phyloP scores from a whole-genome alignment of 2,113 vertebrate genomes.

The Dicerorhinus sumatrensis region DNA sequence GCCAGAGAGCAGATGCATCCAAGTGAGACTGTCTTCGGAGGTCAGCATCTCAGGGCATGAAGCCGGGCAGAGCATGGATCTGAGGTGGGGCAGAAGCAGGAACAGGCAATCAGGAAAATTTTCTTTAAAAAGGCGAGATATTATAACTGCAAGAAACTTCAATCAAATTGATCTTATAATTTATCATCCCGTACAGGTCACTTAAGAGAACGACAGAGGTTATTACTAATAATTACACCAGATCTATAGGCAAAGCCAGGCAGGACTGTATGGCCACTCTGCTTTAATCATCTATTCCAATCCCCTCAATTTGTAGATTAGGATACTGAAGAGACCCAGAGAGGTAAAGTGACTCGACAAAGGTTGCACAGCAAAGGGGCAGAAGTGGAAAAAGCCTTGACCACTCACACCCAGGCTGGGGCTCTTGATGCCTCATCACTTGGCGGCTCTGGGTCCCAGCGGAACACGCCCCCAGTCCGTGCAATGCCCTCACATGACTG shows the following conservation, averaged over 20 bases:
- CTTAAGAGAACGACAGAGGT: not conserved
- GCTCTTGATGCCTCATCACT: not conserved
- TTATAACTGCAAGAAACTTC: not conserved
- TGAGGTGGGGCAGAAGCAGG: not conserved
- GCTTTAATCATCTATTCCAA: not conserved
- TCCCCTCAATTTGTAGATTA: not conserved
- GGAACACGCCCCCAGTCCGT: not conserved
- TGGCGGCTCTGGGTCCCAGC: not conserved
- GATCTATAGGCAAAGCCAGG: not conserved
- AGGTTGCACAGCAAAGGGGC: not conserved
- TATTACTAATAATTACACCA: not conserved
- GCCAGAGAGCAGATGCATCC: not conserved
- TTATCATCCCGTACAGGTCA: not conserved
- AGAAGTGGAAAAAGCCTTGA: not conserved
- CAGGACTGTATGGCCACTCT: not conserved
- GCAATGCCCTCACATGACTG: not conserved
- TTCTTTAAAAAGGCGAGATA: not conserved
- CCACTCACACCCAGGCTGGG: not conserved
- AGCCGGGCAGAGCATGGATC: not conserved
- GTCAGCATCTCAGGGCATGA: not conserved
- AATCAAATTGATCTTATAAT: not conserved
- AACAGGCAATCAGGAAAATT: not conserved
- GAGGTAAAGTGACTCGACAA: not conserved
- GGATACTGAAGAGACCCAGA: not conserved
- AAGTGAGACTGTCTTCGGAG: not conserved